These are phyloP conservation scores for Ennomos fuscantarius DNA, from an alignment of 2,888 invertebrate species.

Conservation along the genomic window DNA sequence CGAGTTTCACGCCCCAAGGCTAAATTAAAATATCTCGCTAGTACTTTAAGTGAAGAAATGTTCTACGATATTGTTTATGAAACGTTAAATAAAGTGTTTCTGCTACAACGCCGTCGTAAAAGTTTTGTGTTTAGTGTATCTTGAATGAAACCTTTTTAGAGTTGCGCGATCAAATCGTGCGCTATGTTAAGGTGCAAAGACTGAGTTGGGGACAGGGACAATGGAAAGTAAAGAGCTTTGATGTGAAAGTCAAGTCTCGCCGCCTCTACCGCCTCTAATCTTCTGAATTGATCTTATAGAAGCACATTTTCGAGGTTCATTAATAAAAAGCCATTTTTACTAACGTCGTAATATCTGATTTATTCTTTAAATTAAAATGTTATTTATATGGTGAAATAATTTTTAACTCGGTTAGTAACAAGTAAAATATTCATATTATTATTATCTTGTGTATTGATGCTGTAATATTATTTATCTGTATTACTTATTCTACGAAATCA, in stretches of 20 bases:
- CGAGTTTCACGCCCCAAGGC: conserved; percentile 56
- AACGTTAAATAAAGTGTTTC: conserved; percentile 49
- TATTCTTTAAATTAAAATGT: too few species aligned
- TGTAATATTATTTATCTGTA: too few species aligned
- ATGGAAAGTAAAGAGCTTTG: conserved; percentile 35
- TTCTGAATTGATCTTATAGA: conserved; percentile 26
- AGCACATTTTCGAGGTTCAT: conserved; percentile 10
- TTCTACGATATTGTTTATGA: conserved; percentile 46
- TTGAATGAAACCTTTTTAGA: conserved; percentile 37
- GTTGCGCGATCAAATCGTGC: conserved; percentile 32
- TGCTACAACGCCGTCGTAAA: conserved; percentile 49
- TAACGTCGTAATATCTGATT: too few species aligned
- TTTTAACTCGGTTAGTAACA: too few species aligned
- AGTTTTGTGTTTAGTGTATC: conserved; percentile 52
- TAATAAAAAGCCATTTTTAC: background rate
- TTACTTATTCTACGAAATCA: too few species aligned
- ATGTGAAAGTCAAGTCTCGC: conserved; percentile 35
- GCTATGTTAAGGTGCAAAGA: conserved; percentile 17
- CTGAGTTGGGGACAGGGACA: conserved; percentile 29
- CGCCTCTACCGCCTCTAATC: conserved; percentile 29
- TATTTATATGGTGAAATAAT: too few species aligned
- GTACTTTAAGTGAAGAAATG: conserved; percentile 49
- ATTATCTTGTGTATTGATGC: too few species aligned
- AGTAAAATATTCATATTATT: too few species aligned
- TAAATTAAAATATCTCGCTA: conserved; percentile 67